phyloP scores from a whole-genome alignment of 2,797 vertebrate species.

The Masticophis lateralis region DNA sequence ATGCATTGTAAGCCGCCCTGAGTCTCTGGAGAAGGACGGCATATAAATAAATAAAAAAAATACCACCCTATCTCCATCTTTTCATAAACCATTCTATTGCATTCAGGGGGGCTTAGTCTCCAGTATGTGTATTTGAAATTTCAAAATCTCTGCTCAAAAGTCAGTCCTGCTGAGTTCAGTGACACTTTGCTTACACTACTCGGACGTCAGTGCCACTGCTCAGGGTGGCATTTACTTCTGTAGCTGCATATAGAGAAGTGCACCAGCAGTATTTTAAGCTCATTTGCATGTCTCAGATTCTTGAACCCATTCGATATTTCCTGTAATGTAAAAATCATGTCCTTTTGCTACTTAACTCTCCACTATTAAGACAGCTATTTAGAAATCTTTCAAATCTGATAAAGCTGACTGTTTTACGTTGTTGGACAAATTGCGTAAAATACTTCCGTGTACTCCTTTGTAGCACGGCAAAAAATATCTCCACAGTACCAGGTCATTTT shows the following conservation, averaged over 20 bases:
- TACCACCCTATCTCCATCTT: neutral
- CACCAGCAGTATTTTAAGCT: neutral
- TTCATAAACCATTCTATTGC: neutral
- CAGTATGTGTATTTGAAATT: neutral
- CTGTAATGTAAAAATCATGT: fast-evolving
- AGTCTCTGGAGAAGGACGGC: too few species aligned
- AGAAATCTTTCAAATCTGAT: neutral
- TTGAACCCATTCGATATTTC: neutral
- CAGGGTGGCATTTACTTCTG: neutral
- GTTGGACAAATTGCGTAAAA: neutral
- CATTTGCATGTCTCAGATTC: neutral
- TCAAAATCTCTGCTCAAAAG: neutral
- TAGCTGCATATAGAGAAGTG: neutral
- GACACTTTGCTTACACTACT: neutral
- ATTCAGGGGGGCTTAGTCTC: neutral
- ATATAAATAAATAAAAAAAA: neutral
- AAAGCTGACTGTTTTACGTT: neutral
- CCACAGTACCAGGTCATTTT: neutral
- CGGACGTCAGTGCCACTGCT: too few species aligned
- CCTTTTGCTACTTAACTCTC: neutral
- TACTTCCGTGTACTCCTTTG: neutral
- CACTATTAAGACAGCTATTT: neutral
- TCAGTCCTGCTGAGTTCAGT: neutral
- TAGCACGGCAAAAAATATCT: neutral
- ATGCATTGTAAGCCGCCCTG: too few species aligned